Conservation (phyloP, 2,888 invertebrate species). For the Papilio protenor region DNA sequence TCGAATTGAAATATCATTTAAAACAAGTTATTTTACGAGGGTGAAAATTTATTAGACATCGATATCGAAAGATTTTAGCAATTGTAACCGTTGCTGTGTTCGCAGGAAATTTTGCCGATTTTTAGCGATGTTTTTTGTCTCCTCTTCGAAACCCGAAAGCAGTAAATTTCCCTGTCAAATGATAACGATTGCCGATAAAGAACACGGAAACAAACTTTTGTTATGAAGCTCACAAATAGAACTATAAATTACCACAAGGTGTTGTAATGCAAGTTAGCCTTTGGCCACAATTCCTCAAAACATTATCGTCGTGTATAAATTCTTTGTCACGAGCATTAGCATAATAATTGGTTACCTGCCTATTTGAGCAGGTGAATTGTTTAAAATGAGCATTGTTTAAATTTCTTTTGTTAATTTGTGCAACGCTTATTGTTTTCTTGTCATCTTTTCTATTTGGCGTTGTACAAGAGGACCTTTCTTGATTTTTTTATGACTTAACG, state of each 20-base stretch:
- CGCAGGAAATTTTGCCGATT: slow-evolving; percentile 34
- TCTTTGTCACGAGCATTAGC: slow-evolving; percentile 75
- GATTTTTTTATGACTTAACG: slow-evolving; percentile 71
- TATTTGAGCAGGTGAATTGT: slow-evolving; percentile 76
- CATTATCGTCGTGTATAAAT: slow-evolving; percentile 66
- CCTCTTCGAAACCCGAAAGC: slow-evolving; percentile 48
- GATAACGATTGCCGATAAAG: slow-evolving; percentile 76
- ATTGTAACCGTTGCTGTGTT: slow-evolving; percentile 27
- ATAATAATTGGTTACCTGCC: slow-evolving; percentile 82
- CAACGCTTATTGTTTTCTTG: slow-evolving; percentile 54
- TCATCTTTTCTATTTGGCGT: slow-evolving; percentile 50
- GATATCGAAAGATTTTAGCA: slow-evolving; percentile 26
- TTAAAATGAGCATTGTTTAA: slow-evolving; percentile 63
- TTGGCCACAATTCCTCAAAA: slow-evolving; percentile 80
- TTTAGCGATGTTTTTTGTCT: slow-evolving; percentile 39
- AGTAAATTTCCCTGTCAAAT: slow-evolving; percentile 73
- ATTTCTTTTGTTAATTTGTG: slow-evolving; percentile 70
- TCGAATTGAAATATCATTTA: slow-evolving; percentile 60
- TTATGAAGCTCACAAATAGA: slow-evolving; percentile 73
- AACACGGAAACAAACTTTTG: slow-evolving; percentile 82
- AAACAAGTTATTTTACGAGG: slow-evolving; percentile 29
- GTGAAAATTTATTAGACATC: slow-evolving; percentile 13
- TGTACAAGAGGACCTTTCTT: slow-evolving; percentile 60
- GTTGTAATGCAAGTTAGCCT: slow-evolving; percentile 68
- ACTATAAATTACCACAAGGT: slow-evolving; percentile 82